phyloP scores from a whole-genome alignment of 2,113 vertebrate genomes.

The Ciconia maguari region DNA sequence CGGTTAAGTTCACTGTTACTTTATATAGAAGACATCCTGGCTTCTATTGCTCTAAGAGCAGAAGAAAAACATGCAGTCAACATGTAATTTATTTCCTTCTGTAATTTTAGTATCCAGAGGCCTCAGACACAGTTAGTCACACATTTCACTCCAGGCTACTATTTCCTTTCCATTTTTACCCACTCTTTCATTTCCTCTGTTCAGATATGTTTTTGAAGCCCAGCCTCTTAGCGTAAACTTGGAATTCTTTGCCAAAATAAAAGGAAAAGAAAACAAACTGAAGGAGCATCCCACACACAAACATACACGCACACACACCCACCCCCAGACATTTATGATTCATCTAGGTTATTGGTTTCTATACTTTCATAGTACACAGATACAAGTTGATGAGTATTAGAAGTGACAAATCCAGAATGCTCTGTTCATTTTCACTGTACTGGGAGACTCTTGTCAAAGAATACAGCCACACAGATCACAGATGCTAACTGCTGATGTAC shows the following conservation, averaged over 20 bases:
- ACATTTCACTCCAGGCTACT: neutral
- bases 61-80: neutral
- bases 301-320: neutral
- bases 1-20: neutral
- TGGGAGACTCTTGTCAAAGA: neutral
- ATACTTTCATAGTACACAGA: neutral
- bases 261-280: neutral
- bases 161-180: neutral
- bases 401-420: neutral
- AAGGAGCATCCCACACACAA: neutral
- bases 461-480: neutral
- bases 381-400: neutral
- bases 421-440: neutral
- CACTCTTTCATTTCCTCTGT: neutral
- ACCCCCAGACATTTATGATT: neutral
- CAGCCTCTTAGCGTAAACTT: neutral
- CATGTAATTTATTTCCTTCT: neutral
- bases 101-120: constrained; percentile 4
- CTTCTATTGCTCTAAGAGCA: neutral
- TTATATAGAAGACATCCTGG: neutral
- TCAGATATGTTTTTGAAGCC: neutral
- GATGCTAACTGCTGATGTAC: neutral
- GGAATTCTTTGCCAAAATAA: constrained; percentile 2
- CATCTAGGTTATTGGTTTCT: neutral
- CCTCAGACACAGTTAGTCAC: neutral